Conservation (phyloP, 2,113 vertebrate species). For the Callopanchax toddi region DNA sequence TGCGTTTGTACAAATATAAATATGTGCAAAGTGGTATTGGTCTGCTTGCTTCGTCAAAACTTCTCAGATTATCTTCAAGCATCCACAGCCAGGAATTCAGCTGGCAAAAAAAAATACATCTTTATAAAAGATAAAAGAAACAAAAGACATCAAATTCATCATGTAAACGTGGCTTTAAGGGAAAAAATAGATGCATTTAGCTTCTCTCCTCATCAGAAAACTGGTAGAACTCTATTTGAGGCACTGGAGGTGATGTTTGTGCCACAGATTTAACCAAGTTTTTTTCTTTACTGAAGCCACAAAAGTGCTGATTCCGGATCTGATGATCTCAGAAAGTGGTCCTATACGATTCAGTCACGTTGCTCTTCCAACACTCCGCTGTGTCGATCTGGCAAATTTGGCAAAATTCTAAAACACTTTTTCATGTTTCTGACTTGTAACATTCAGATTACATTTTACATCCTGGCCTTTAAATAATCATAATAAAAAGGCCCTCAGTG, state of each 20-base stretch:
- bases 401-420: conserved; percentile 18
- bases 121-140: conserved; percentile 90
- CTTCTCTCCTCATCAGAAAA: conserved; percentile 29
- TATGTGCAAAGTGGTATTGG: conserved; percentile 93
- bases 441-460: conserved; percentile 22
- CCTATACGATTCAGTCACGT: conserved; percentile 39
- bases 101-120: conserved; percentile 83
- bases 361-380: conserved; percentile 28
- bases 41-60: conserved; percentile 74
- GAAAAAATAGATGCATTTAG: conserved; percentile 48
- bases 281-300: conserved; percentile 11
- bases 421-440: conserved; percentile 5
- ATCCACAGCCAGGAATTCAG: conserved; percentile 82
- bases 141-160: conserved; percentile 55
- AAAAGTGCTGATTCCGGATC: conserved; percentile 5
- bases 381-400: conserved; percentile 52
- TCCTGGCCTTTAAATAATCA: conserved; percentile 28
- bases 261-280: conserved; percentile 33
- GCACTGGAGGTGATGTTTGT: conserved; percentile 41
- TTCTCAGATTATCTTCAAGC: conserved; percentile 86
- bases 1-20: conserved; percentile 95
- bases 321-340: conserved; percentile 19
- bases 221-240: conserved; percentile 61
- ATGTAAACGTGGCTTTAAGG: conserved; percentile 85
- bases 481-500: conserved; percentile 35